Percentiles rank a stretch among this genome's conserved stretches.
These are phyloP conservation scores for Plectrocnemia conspersa DNA, from an alignment of 1,140 invertebrate species.

Conservation along the genomic window DNA sequence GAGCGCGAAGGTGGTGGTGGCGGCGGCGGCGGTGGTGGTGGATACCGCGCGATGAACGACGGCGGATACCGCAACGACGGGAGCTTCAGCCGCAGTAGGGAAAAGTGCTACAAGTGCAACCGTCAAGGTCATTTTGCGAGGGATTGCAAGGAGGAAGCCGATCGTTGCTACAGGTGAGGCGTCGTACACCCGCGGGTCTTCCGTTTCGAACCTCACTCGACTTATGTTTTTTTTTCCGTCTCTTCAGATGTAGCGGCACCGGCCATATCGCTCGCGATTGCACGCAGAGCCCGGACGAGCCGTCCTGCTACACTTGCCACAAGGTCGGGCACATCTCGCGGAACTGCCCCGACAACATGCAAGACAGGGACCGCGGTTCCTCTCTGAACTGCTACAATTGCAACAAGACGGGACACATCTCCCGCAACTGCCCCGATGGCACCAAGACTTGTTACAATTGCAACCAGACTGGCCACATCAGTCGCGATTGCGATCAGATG, in stretches of 20 bases:
- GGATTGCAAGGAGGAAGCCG: constrained; percentile 82
- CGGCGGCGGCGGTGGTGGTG: constrained; percentile 53
- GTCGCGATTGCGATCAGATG: constrained; percentile 80
- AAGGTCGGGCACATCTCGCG: constrained; percentile 84
- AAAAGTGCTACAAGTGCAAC: constrained; percentile 95
- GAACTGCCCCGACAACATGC: constrained; percentile 70
- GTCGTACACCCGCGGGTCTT: no score
- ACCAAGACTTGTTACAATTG: constrained; percentile 84
- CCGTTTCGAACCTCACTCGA: no score
- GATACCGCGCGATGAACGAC: constrained; percentile 49
- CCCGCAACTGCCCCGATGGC: constrained; percentile 80
- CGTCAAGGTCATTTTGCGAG: constrained; percentile 87
- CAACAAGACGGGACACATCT: constrained; percentile 83
- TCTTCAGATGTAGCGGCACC: constrained; percentile 71
- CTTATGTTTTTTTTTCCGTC: no score
- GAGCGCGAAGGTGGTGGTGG: constrained; percentile 50
- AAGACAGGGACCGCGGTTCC: constrained; percentile 49
- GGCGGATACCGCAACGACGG: constrained; percentile 34
- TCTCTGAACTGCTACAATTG: constrained; percentile 79
- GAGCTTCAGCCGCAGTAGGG: constrained; percentile 53
- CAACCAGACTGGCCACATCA: constrained; percentile 84
- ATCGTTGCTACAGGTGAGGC: constrained; percentile 71
- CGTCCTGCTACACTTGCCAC: constrained; percentile 84
- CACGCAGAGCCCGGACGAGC: constrained; percentile 70
- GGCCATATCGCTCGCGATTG: constrained; percentile 90